Percentiles rank a stretch among this genome's conserved stretches.
phyloP scores from a whole-genome alignment of 2,113 vertebrate species.

The Dryoscopus gambensis region DNA sequence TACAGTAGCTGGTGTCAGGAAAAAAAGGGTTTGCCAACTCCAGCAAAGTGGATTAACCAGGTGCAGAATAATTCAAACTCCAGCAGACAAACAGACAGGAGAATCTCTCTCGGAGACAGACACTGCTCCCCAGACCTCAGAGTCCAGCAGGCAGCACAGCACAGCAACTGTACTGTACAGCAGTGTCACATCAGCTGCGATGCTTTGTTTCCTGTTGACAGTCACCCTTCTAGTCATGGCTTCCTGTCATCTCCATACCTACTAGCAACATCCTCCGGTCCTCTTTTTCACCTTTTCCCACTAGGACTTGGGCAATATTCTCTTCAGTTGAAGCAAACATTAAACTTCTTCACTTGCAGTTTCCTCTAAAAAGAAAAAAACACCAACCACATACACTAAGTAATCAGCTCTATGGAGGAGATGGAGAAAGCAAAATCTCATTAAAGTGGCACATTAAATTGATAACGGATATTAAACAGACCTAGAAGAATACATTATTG shows the following conservation, averaged over 20 bases:
- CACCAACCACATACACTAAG: not conserved
- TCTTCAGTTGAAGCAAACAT: conserved; percentile 2
- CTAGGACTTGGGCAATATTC: not conserved
- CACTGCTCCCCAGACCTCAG: not conserved
- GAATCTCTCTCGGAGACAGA: not conserved
- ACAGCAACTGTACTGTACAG: not conserved
- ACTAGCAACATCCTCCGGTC: not conserved
- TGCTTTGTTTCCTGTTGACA: conserved; percentile 37
- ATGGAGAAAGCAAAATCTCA: conserved; percentile 48
- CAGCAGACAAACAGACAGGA: not conserved
- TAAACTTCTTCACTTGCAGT: not conserved
- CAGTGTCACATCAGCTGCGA: not conserved
- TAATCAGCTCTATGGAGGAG: conserved; percentile 21
- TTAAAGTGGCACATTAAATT: conserved; percentile 20
- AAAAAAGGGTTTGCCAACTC: not conserved
- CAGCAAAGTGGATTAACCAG: not conserved
- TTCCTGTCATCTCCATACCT: conserved; percentile 20
- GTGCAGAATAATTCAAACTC: not conserved
- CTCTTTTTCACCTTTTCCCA: not conserved
- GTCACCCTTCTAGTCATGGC: not conserved
- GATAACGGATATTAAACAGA: conserved; percentile 42
- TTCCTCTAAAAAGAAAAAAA: conserved; percentile 17
- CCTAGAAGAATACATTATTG: conserved; percentile 17
- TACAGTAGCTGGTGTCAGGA: not conserved
- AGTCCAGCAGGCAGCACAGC: not conserved